Conservation (phyloP, 2,888 invertebrate species). For the Pachliopta kotzebuea region DNA sequence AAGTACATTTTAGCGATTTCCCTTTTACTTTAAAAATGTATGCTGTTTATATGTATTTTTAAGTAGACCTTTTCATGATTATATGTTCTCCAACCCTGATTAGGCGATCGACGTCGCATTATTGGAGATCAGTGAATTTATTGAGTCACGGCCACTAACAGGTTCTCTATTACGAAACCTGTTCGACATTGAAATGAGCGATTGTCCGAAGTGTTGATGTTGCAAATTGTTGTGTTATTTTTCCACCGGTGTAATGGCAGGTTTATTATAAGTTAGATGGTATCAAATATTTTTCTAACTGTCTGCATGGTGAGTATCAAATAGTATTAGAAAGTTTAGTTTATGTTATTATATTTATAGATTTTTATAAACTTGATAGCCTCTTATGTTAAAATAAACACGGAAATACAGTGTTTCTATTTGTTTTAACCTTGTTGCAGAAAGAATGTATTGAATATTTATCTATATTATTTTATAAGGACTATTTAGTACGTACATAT, state of each 20-base stretch:
- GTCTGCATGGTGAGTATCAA: neutral
- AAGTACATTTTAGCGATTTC: too few species aligned
- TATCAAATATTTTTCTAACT: constrained; percentile 4
- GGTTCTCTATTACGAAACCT: constrained; percentile 30
- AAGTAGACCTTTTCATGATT: neutral
- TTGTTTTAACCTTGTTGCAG: too few species aligned
- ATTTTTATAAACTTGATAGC: neutral
- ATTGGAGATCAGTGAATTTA: constrained; percentile 30
- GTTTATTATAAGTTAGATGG: constrained; percentile 3
- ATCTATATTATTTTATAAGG: too few species aligned
- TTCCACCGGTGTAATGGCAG: constrained; percentile 6
- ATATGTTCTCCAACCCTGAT: constrained; percentile 23
- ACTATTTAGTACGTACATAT: too few species aligned
- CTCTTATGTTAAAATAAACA: too few species aligned
- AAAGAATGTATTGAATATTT: too few species aligned
- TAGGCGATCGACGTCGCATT: constrained; percentile 27
- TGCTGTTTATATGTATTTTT: neutral
- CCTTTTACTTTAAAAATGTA: too few species aligned
- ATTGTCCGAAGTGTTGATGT: constrained; percentile 30
- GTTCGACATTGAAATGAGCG: constrained; percentile 30
- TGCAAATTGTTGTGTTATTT: constrained; percentile 29
- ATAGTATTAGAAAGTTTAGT: neutral
- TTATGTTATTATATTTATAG: neutral
- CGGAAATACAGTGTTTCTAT: too few species aligned
- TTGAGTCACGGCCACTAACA: constrained; percentile 30